Conservation (phyloP, 2,113 vertebrate genomes). For the Centropus bengalensis region DNA sequence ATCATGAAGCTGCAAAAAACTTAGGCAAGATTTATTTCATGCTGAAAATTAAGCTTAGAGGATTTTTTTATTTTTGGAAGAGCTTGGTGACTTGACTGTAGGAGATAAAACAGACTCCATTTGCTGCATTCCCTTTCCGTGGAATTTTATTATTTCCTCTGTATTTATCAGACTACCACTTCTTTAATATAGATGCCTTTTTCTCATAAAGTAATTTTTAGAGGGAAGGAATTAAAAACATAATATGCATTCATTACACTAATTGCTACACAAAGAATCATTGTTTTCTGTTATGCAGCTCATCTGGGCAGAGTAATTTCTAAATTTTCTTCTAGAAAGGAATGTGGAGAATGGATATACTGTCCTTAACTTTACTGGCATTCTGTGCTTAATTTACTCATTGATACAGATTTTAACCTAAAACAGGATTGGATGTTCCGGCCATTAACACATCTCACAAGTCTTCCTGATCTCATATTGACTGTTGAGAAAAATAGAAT, state of each 20-base stretch:
- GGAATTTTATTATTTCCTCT: background rate
- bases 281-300: background rate
- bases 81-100: background rate
- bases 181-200: background rate
- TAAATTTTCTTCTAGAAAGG: background rate
- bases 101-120: background rate
- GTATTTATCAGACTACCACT: background rate
- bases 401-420: background rate
- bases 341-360: background rate
- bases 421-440: background rate
- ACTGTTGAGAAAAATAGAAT: background rate
- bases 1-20: background rate
- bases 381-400: background rate
- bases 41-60: background rate
- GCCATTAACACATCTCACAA: background rate
- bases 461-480: background rate
- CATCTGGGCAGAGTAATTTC: background rate
- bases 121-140: background rate
- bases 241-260: background rate
- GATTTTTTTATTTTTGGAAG: background rate
- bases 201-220: background rate
- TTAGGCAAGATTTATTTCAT: background rate
- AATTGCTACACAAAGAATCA: background rate
- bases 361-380: background rate
- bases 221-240: background rate